A percentile compares a stretch with the other conserved stretches of the same genome.
Conservation (phyloP, 2,888 invertebrate species). For the Pandemis corylana region DNA sequence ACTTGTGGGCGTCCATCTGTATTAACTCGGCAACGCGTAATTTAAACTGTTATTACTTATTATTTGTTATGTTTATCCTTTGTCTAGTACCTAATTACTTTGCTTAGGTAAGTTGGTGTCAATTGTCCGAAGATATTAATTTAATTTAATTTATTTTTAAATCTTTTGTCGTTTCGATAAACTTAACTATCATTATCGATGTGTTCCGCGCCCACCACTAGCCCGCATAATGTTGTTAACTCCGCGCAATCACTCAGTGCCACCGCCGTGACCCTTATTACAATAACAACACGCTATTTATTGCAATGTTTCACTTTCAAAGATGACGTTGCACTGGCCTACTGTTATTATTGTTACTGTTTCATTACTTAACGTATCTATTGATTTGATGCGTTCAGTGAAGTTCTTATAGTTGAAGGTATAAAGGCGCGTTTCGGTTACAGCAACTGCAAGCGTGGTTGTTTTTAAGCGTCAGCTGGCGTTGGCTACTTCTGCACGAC, state of each 20-base stretch:
- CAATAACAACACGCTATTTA: constrained; percentile 49
- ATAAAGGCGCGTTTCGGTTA: constrained; percentile 4
- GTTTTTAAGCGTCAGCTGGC: constrained; percentile 41
- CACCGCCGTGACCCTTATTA: constrained; percentile 51
- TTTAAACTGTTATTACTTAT: no score
- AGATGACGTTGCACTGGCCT: constrained; percentile 41
- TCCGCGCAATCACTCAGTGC: constrained; percentile 52
- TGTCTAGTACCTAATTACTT: no score
- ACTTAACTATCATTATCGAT: neutral
- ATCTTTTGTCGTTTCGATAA: neutral
- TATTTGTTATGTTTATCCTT: no score
- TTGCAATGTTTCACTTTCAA: constrained; percentile 43
- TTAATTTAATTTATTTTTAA: no score
- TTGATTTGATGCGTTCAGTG: neutral
- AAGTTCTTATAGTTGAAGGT: neutral
- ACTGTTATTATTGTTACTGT: constrained; percentile 57
- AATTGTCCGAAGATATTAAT: no score
- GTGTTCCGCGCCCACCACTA: constrained; percentile 53
- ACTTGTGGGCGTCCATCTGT: no score
- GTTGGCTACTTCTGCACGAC: constrained; percentile 16
- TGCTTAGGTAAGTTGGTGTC: no score
- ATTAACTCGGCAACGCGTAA: no score
- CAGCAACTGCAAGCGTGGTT: neutral
- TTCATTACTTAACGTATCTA: constrained; percentile 39
- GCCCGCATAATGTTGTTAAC: constrained; percentile 67